Conservation (phyloP, 1,140 invertebrate species). For the Drosophila baimaii region DNA sequence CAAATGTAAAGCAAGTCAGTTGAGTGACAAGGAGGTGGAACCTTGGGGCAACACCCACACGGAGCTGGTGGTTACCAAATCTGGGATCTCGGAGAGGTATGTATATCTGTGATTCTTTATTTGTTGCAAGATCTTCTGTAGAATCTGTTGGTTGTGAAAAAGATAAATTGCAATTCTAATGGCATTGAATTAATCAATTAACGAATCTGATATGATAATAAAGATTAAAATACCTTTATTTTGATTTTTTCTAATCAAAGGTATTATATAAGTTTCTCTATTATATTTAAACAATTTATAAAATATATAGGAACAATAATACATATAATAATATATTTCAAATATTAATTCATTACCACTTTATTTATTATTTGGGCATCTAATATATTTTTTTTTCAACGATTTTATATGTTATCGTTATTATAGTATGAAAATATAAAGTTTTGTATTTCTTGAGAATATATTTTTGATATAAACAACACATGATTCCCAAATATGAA, state of each 20-base stretch:
- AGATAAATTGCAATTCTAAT: neutral
- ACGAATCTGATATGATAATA: neutral
- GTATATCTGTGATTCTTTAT: neutral
- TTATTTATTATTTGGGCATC: no score
- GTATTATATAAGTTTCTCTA: neutral
- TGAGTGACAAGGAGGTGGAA: slow-evolving; percentile 45
- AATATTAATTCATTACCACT: no score
- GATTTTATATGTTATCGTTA: neutral
- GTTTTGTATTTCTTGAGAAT: neutral
- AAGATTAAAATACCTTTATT: neutral
- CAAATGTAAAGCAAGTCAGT: slow-evolving; percentile 30
- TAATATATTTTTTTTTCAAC: no score
- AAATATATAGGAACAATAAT: no score
- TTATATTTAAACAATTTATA: no score
- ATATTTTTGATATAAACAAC: neutral
- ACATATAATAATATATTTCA: no score
- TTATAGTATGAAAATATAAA: neutral
- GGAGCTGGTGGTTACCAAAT: slow-evolving; percentile 4
- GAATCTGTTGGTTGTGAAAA: neutral
- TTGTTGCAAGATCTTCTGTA: neutral
- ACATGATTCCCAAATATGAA: no score
- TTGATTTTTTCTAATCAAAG: neutral
- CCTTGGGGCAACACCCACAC: slow-evolving; percentile 38
- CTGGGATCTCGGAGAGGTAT: slow-evolving; percentile 1
- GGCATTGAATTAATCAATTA: neutral